Base-by-base conservation (phyloP, 1,140 invertebrate genomes). In the Riptortus pedestris region DNA sequence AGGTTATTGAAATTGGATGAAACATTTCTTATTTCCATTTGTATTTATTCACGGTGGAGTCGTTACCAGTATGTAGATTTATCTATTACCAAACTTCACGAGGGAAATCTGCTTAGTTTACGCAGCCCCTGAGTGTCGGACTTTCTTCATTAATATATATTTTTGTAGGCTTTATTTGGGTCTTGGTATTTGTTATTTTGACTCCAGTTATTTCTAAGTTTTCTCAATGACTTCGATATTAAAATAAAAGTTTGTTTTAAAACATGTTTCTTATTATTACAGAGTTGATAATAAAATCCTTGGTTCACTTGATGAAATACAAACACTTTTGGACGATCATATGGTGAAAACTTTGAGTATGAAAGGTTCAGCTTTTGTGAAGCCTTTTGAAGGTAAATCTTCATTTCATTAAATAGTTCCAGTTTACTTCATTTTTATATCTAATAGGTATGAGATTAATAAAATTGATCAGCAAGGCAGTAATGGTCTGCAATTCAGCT, bases 351-450 rank as follows among this genome's bases (percentile, higher is more conserved):
- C 90, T 9, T 81, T 93, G 70, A 84, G 85, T 0, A 94, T 95
- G 88, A 80, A 90, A 68, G 90, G 91, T 4, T 94, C 91, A 0
- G 89, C 91, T 1, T 95, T 93, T 75, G 90, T 93, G 29, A 91
- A 92, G 74, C 91, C 91, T 4, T 91, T 92, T 74, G 85, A 90
- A 77, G 70, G 73, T 76, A 70, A 57, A 20, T 55, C 7, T 11
- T 48, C 45, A 38, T 5, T 16, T 9, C 7, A 38, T 9, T 16
- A 38, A 5, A 16, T 38, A 9, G 33, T 38, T 9, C 33, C 33
- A 38, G 18, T 48, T 48, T 16, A 11, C 45, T 18, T 48, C 11
- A 11, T 11, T 48, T 38, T 38, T 38, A 38, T 38, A 38, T 38
- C 14, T 38, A n/a, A 38, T 38, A 38, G 16, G 5, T 38, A 38